Base-by-base conservation (phyloP, 2,888 invertebrate genomes). In the Geotrupes spiniger region DNA sequence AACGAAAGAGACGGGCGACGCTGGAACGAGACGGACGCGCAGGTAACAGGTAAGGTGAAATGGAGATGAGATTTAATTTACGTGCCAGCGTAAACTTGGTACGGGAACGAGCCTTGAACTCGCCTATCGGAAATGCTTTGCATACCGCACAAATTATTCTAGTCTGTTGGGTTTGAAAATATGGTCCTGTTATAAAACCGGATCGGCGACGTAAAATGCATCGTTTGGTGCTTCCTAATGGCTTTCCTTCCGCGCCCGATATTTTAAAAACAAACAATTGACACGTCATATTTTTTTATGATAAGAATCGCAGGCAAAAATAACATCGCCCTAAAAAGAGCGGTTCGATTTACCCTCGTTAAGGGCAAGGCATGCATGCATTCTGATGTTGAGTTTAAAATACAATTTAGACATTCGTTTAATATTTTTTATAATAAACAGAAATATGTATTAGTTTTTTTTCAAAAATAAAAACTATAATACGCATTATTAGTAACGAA, bases 121-220 rank as follows among this genome's bases (percentile, higher is more conserved):
- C 49, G 27, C 36, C 39, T 39, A 26, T 43, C 42, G 49, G 49
- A 49, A 49, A 49, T 49, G 43, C 43, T 49, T 39, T 49, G 49
- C 49, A 49, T 49, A 31, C 49, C 49, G 27, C 28, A 42, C 33
- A 39, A 43, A 31, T 43, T 43, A 21, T 21, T 21, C 21, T 6
- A 21, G 21, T 21, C 21, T 21, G 21, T 21, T 21, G 4, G 21
- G 4, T 21, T 21, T 21, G 21, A 21, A 21, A 21, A 21, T 21
- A 21, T 21, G 21, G 21, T 21, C 21, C 21, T 21, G 21, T 21
- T 21, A 21, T 6, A 21, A 4, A 4, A 21, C 6, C 21, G 40
- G 14, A 11, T 31, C 36, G 10, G 9, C 2, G 36, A 36, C 1
- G 1, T 4, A 16, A 10, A 31, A 31, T 10, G 9, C 12, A 6